These are phyloP conservation scores for Apodemus agrarius DNA, from an alignment of 2,797 vertebrate species.

Conservation along the genomic window DNA sequence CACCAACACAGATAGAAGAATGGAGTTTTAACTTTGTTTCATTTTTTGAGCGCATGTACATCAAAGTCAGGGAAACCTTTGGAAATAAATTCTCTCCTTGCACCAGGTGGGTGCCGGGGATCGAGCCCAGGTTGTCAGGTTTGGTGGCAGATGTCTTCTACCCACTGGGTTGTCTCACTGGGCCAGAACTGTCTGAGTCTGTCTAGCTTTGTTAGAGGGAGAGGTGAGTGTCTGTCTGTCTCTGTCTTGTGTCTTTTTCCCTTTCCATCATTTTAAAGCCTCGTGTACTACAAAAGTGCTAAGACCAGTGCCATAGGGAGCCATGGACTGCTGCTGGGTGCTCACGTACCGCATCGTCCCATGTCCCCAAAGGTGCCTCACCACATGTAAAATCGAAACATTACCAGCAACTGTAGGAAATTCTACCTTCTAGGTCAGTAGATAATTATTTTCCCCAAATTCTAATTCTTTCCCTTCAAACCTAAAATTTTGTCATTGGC, in stretches of 20 bases:
- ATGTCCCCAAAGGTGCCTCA: neutral
- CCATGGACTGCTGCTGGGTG: too few relatives aligned
- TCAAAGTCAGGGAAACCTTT: neutral
- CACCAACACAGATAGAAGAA: neutral
- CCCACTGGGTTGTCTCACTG: neutral
- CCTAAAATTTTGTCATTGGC: neutral
- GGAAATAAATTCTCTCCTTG: neutral
- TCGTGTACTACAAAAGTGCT: neutral
- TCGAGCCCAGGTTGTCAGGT: neutral
- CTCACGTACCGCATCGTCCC: neutral
- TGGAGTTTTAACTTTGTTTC: neutral
- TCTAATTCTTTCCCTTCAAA: slow-evolving; percentile 10
- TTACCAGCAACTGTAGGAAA: neutral
- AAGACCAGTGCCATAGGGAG: neutral
- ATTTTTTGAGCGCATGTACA: too few relatives aligned
- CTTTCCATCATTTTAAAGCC: neutral
- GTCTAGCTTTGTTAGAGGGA: neutral
- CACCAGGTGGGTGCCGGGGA: neutral
- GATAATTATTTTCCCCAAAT: neutral
- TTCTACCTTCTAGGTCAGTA: neutral
- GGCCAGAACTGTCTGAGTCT: neutral
- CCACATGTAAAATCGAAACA: neutral
- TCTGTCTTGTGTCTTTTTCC: neutral
- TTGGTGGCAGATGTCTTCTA: neutral
- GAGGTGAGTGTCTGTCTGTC: neutral